Evolutionary conservation across 2,888 invertebrate genomes (phyloP), one percentile per base, ranked within the genome.

Genomic region (Acrocera orbiculus): DNA sequence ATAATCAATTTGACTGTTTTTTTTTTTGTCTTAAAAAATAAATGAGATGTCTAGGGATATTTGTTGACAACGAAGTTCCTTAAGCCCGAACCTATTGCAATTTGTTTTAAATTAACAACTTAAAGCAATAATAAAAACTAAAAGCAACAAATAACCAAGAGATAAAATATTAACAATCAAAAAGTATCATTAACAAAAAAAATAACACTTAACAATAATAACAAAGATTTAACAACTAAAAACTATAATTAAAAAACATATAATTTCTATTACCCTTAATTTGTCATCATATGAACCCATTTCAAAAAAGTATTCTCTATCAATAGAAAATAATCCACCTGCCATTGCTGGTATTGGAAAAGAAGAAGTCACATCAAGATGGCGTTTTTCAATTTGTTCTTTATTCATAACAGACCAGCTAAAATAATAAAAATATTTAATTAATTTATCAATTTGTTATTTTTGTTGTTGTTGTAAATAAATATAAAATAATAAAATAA

Each of bases 271-370:
- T 32, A 56, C 55, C 33, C 86, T 82, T 87, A 90, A 87, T 34
- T 86, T 83, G 51, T 77, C 75, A 54, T 90, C 90, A 53, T 90
- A 90, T 2, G 82, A 69, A 13, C 89, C 90, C 37, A 89, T 63
- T 56, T 86, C 77, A 53, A 80, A 82, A 55, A 92, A 90, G 55
- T 82, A 89, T 5, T 79, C 75, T 46, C 73, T 70, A 51, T 85
- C 78, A 37, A 89, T 83, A 27, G 86, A 73, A 52, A 76, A 77
- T 17, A 89, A 61, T 1, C 87, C 89, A 23, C 89, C 89, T n/a
- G 87, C 86, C 86, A 89, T 89, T 1, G 82, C 86, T 0, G 89
- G 89, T 1, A 87, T 82, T 50, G 75, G 66, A 34, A 85, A 65
- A 0, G 87, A 80, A 8, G 73, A 65, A 5, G 79, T 77, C 39